These are phyloP conservation scores for Volucella zonaria DNA, from an alignment of 2,888 invertebrate species.

Conservation along the genomic window DNA sequence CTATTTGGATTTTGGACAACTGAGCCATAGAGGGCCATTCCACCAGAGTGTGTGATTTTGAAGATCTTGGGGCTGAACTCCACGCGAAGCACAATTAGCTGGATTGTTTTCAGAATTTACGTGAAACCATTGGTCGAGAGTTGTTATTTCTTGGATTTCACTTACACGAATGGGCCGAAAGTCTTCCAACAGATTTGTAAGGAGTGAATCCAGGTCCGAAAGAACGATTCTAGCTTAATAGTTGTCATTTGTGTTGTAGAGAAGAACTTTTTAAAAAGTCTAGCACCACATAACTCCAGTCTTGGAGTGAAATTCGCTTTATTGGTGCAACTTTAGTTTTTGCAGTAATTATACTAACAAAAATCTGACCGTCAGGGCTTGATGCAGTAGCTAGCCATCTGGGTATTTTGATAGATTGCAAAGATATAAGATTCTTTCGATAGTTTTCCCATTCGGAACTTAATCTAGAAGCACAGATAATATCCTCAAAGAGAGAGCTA, in stretches of 20 bases:
- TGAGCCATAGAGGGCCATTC: background rate
- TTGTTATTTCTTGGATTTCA: conserved; percentile 48
- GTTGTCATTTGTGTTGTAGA: background rate
- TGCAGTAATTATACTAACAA: too few relatives aligned
- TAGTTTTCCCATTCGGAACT: too few relatives aligned
- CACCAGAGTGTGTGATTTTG: too few relatives aligned
- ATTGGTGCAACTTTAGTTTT: too few relatives aligned
- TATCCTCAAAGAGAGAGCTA: too few relatives aligned
- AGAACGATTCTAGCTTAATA: background rate
- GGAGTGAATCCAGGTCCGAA: conserved; percentile 66
- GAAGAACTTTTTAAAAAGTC: background rate
- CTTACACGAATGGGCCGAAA: conserved; percentile 73
- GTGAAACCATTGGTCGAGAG: conserved; percentile 62
- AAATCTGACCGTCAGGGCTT: too few relatives aligned
- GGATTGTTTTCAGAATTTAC: conserved; percentile 14
- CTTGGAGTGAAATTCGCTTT: conserved; percentile 2
- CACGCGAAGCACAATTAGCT: too few relatives aligned
- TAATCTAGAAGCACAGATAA: too few relatives aligned
- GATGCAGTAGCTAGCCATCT: conserved; percentile 21
- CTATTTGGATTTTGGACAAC: too few relatives aligned
- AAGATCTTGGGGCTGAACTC: too few relatives aligned
- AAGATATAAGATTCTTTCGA: too few relatives aligned
- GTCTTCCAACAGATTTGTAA: too few relatives aligned
- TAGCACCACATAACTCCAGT: conserved; percentile 67
- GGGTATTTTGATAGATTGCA: conserved; percentile 21